A percentile compares a stretch with the other conserved stretches of the same genome.
phyloP scores from a whole-genome alignment of 2,888 invertebrate genomes.

The Sinhomidia bicolor region DNA sequence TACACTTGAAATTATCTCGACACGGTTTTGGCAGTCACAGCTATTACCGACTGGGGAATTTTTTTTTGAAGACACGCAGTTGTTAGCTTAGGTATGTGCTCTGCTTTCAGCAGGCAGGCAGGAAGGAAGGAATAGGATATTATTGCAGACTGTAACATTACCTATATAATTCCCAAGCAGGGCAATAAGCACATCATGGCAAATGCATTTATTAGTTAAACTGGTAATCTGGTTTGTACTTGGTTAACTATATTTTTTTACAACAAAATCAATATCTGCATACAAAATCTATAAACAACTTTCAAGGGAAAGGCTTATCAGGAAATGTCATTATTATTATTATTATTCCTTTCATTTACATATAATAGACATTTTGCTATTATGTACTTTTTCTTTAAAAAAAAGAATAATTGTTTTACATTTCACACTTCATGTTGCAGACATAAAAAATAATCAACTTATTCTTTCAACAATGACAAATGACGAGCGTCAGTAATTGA shows the following conservation, averaged over 20 bases:
- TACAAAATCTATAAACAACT: background rate
- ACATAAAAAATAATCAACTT: background rate
- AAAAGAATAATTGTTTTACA: background rate
- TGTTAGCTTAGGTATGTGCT: slow-evolving; percentile 42
- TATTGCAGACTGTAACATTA: background rate
- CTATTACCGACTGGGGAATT: slow-evolving; percentile 65
- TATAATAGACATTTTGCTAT: too few species aligned
- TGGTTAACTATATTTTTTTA: background rate
- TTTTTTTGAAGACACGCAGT: slow-evolving; percentile 40
- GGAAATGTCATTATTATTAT: background rate
- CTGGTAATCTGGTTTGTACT: background rate
- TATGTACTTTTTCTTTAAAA: too few species aligned
- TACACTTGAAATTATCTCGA: slow-evolving; percentile 72
- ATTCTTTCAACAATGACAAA: background rate
- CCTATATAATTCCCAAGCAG: background rate
- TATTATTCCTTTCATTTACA: too few species aligned
- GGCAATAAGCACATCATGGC: background rate
- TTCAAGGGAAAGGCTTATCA: background rate
- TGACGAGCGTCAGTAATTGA: background rate
- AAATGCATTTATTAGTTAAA: background rate
- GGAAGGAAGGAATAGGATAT: slow-evolving; percentile 18
- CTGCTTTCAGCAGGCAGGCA: background rate
- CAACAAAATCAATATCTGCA: background rate
- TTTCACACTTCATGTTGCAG: background rate
- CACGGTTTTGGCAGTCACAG: slow-evolving; percentile 63